phyloP scores from a whole-genome alignment of 2,113 vertebrate species.

The Clarias macrocephalus region DNA sequence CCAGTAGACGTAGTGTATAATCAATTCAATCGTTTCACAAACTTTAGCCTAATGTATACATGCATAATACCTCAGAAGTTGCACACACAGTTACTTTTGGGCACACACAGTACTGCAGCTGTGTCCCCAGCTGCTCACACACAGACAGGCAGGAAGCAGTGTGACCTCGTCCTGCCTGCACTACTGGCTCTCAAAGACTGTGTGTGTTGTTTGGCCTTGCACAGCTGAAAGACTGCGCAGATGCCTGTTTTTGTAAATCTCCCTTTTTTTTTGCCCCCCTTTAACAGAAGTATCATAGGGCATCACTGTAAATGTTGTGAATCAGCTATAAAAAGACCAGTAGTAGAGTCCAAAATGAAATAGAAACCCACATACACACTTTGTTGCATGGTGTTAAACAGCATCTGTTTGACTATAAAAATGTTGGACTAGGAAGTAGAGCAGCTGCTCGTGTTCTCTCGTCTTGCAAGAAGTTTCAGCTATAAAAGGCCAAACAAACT shows the following conservation, averaged over 20 bases:
- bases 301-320: not conserved
- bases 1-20: not conserved
- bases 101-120: slow-evolving; percentile 48
- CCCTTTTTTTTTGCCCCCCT: not conserved
- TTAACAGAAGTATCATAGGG: not conserved
- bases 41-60: not conserved
- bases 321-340: not conserved
- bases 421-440: not conserved
- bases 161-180: slow-evolving; percentile 32
- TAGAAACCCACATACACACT: not conserved
- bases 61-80: slow-evolving; percentile 2
- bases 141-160: slow-evolving; percentile 51
- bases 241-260: slow-evolving; percentile 10
- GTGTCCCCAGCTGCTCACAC: slow-evolving; percentile 52
- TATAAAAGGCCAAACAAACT: not conserved
- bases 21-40: not conserved
- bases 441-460: slow-evolving; percentile 5
- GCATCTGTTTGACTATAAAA: slow-evolving; percentile 22
- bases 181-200: slow-evolving; percentile 47
- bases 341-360: not conserved
- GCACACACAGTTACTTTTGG: slow-evolving; percentile 5
- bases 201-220: slow-evolving; percentile 39
- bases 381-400: slow-evolving; percentile 29
- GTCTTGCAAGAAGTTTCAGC: not conserved
- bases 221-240: slow-evolving; percentile 51